Evolutionary conservation across 1,140 invertebrate genomes (phyloP).

Genomic region (Daktulosphaira vitifoliae): DNA sequence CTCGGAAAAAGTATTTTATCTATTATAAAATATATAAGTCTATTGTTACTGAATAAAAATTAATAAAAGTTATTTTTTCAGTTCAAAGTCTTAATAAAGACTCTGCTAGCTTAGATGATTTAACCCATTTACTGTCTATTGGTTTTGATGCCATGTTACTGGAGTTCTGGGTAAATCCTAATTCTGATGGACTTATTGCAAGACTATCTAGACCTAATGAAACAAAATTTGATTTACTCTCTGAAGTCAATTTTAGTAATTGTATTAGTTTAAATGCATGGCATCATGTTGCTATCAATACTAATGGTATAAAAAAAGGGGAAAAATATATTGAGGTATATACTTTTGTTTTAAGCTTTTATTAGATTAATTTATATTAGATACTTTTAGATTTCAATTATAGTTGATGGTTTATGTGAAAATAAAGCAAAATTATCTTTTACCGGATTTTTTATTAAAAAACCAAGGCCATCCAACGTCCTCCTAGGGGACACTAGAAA

Average conservation of each 20-base stretch:
- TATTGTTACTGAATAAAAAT: background rate
- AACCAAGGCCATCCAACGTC: constrained; percentile 46
- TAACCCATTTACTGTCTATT: constrained; percentile 49
- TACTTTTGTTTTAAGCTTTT: too few species aligned
- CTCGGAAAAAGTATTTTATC: constrained; percentile 14
- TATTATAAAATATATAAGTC: too few species aligned
- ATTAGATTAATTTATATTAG: background rate
- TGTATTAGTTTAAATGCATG: constrained; percentile 48
- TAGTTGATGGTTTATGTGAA: constrained; percentile 49
- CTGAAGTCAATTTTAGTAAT: constrained; percentile 47
- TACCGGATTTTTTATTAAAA: constrained; percentile 46
- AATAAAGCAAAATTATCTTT: constrained; percentile 45
- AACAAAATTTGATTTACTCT: constrained; percentile 48
- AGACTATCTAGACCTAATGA: constrained; percentile 51
- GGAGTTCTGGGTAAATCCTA: constrained; percentile 38
- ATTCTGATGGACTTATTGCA: constrained; percentile 36
- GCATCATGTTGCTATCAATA: constrained; percentile 54
- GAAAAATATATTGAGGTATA: constrained; percentile 43
- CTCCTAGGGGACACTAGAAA: constrained; percentile 45
- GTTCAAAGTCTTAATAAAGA: constrained; percentile 22
- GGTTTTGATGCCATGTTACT: constrained; percentile 48
- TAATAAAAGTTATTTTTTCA: background rate
- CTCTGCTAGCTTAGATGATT: constrained; percentile 21
- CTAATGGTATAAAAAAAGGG: constrained; percentile 50
- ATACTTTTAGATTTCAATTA: constrained; percentile 46